phyloP scores from a whole-genome alignment of 2,797 vertebrate genomes.

The Danio tinwini region DNA sequence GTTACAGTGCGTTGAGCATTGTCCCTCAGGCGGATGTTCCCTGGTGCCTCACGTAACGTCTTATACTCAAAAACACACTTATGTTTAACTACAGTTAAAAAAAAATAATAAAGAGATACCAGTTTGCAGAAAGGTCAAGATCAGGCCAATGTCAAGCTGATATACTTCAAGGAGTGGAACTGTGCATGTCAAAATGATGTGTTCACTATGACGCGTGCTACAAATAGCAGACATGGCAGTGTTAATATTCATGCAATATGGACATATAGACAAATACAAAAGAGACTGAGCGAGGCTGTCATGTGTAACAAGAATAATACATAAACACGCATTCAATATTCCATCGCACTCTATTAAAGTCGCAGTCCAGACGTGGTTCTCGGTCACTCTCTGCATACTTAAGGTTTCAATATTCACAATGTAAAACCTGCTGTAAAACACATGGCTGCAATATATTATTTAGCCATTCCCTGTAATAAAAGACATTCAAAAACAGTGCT shows the following conservation, averaged over 20 bases:
- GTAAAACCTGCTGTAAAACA: slow-evolving; percentile 82
- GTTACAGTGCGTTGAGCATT: slow-evolving; percentile 58
- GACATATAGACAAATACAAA: slow-evolving; percentile 56
- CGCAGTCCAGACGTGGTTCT: slow-evolving; percentile 19
- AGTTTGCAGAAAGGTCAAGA: slow-evolving; percentile 40
- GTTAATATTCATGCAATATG: slow-evolving; percentile 32
- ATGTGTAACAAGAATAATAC: slow-evolving; percentile 59
- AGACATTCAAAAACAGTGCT: slow-evolving; percentile 75
- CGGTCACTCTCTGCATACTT: slow-evolving; percentile 71
- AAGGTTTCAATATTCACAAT: slow-evolving; percentile 88
- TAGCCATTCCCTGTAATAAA: slow-evolving; percentile 82
- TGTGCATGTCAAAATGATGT: neutral
- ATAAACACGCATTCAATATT: slow-evolving; percentile 52
- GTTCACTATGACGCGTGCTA: neutral
- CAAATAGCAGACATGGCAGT: neutral
- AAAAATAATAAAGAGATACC: slow-evolving; percentile 36
- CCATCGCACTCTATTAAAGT: slow-evolving; percentile 73
- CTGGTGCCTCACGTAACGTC: slow-evolving; percentile 46
- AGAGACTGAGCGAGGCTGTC: slow-evolving; percentile 77
- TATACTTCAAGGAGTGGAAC: neutral
- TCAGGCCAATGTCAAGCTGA: slow-evolving; percentile 29
- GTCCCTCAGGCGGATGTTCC: slow-evolving; percentile 71
- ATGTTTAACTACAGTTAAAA: slow-evolving; percentile 47
- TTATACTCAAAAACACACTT: slow-evolving; percentile 41
- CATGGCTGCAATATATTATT: slow-evolving; percentile 90